Evolutionary conservation across 2,113 vertebrate species (phyloP), one percentile per base, ranked within the genome.

Genomic region (Antechinus stuartii): DNA sequence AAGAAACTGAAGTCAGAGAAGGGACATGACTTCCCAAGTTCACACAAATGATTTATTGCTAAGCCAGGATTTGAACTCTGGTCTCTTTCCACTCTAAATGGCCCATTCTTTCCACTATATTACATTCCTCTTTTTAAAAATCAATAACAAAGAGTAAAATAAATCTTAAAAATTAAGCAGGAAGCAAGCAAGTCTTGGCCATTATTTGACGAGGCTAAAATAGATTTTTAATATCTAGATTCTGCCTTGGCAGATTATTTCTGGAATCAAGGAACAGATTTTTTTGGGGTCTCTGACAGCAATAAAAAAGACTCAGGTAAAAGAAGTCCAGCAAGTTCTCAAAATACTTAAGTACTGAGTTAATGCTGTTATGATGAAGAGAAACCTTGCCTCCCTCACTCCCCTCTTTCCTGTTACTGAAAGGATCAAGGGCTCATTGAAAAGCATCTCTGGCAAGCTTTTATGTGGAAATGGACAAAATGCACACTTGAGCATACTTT

Each of bases 211-310:
- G 50, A 2, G 47, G 26, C 50, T 23, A 95, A 94, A 46, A 19
- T 90, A 95, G 96, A 84, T 52, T 97, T 54, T 96, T 96, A 96
- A 96, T 95, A 94, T 96, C 94, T 94, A 95, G 95, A 93, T 96
- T 96, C 16, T 95, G 95, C 97, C 96, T 97, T 96, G 96, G 94
- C 96, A 96, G 98, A 96, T 76, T 57, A 1, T 97, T 98, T 98
- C 97, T 97, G 91, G 92, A 94, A 92, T 91, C 19, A 90, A 97
- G 93, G 97, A 92, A 95, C 97, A 97, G 93, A 54, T 97, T 97
- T 97, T 95, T 96, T 97, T 94, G 97, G 95, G 93, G 91, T 92
- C 97, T 98, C 97, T 97, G 97, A 97, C 98, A 98, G 96, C 97
- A 98, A 96, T 97, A 98, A 93, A 55, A 97, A 97, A 98, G 97